A percentile compares a stretch with the other conserved stretches of the same genome.
These are phyloP conservation scores for Leptocoma aspasia DNA, from an alignment of 2,113 vertebrate genomes.

Conservation along the genomic window DNA sequence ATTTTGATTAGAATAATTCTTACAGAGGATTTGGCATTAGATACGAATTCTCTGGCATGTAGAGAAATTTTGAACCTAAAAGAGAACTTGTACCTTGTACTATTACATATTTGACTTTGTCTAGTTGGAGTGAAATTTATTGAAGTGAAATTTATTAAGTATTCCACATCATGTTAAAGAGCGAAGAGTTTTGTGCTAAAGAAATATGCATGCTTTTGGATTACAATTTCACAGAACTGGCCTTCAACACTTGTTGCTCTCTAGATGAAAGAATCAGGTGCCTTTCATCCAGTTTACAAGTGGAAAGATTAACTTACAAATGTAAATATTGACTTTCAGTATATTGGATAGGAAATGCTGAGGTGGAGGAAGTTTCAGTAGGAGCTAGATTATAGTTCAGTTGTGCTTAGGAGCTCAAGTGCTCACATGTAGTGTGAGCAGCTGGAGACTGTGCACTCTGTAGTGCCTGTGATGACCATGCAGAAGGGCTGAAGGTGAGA, in stretches of 20 bases:
- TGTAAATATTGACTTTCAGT: neutral
- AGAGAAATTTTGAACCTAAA: neutral
- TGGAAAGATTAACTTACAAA: neutral
- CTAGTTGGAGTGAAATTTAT: neutral
- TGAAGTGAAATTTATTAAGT: neutral
- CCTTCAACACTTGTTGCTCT: neutral
- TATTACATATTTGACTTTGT: neutral
- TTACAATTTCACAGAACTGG: neutral
- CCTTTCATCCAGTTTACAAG: neutral
- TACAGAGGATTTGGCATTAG: neutral
- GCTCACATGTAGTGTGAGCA: neutral
- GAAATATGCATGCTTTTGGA: neutral
- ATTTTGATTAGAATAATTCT: neutral
- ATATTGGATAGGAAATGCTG: neutral
- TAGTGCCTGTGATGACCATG: fast-evolving
- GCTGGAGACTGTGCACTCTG: neutral
- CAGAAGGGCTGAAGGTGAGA: neutral
- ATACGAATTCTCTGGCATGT: neutral
- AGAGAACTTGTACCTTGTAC: neutral
- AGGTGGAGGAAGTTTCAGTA: neutral
- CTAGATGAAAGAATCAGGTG: neutral
- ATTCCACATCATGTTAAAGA: neutral
- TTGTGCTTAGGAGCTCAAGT: neutral
- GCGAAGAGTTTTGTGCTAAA: neutral
- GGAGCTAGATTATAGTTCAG: neutral